Base-by-base conservation (phyloP, 2,888 invertebrate species). In the Tachina grossa region DNA sequence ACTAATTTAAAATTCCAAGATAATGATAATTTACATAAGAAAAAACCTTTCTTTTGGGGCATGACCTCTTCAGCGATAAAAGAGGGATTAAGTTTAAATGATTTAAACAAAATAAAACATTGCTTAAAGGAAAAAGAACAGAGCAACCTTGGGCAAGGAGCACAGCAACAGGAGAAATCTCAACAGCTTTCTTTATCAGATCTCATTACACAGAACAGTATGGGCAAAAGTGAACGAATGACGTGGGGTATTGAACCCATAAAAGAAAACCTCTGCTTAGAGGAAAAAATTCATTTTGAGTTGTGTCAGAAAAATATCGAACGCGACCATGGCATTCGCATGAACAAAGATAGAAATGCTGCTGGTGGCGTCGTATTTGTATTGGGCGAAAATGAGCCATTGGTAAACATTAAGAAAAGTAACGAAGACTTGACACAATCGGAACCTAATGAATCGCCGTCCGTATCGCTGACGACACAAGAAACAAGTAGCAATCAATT, bases 341-440 rank as follows among this genome's bases (percentile, higher is more conserved):
- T 88, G 0, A 87, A 88, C 9, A 85, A 84, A 2, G 79, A 72
- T 39, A 89, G 89, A n/a, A 45, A 51, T 14, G 19, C 68, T 19
- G n/a, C 86, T 8, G 90, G 89, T 6, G 90, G 92, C 45, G 96
- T 96, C 0, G 93, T 96, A 10, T 96, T 96, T 91, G 95, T 96
- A 6, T 91, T 96, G 65, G 96, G 96, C 22, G 96, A 96, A 80
- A 94, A 95, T 89, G 96, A 96, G 87, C 94, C 95, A 88, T 90
- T 96, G 53, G 94, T 95, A 5, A 95, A 95, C 59, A 90, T 96
- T 63, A 95, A 95, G 89, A 93, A 91, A 85, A 93, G 91, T 84
- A 91, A 87, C 65, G 92, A 94, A 87, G 91, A 92, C 89, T 88
- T 92, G 43, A 87, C 88, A n/a, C 59, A 75, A 69, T 71, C 82